Base-by-base conservation (phyloP, 1,140 invertebrate genomes). In the Drosophila tani region DNA sequence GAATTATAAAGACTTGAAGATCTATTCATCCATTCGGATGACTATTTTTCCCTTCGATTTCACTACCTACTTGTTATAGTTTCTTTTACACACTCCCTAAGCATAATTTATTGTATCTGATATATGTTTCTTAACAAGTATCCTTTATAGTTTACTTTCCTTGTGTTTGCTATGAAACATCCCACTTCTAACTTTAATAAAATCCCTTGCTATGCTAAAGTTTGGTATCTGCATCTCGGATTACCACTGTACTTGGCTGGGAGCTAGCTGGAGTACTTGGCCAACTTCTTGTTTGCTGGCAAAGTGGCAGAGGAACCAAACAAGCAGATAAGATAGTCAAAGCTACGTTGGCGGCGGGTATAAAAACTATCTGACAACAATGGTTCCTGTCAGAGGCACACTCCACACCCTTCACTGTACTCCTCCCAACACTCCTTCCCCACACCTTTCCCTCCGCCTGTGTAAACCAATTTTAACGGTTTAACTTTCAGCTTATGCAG, bases 391-490 rank as follows among this genome's bases (percentile, higher is more conserved):
- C 79, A 71, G 50, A 47, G 65, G 50, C 79, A 66, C 51, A 53
- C 59, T 71, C 60, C 40, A 27, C 46, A 41, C 21, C 19, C 17
- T 41, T 38, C 19, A 29, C 40, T 15, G 3, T 9, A 15, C 35
- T 11, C 35, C 7, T 21, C 43, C 35, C 24, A 35, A 14, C 14
- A 24, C n/a, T 4, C 15, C 14, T 11, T 2, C 29, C 32, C 15
- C 32, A 17, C 32, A 17, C 38, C 45, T 7, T 6, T 7, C 1
- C 64, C 32, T 19, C 21, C n/a, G 47, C 24, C 53, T 73, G 67
- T 50, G 81, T 90, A 84, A 88, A 84, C 81, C 85, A 88, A 90
- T 88, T 90, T 88, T 69, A 88, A 84, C 84, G 81, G 81, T 88
- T 88, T 81, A 84, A 90, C 84, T 90, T 79, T 55, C 79, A 76